phyloP scores from a whole-genome alignment of 35 echinoderm and acorn worm genomes.

The Eucidaris tribuloides region DNA sequence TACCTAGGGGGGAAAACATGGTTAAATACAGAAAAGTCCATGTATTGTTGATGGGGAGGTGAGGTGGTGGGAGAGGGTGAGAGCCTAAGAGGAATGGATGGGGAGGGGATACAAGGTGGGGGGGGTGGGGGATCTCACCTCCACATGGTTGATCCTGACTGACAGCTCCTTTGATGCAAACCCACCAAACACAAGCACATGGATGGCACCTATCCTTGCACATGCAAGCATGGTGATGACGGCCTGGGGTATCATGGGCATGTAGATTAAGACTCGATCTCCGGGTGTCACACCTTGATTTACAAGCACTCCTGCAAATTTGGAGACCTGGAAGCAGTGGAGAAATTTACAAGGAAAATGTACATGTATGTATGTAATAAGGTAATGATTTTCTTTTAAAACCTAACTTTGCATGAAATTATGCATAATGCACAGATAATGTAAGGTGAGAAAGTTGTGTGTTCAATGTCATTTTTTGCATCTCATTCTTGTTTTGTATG shows the following conservation, averaged over 20 bases:
- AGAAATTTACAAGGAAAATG: background rate
- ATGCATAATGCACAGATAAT: background rate
- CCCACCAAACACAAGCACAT: conserved; percentile 90
- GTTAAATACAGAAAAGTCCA: too few relatives aligned
- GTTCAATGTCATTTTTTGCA: too few relatives aligned
- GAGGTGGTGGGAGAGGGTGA: too few relatives aligned
- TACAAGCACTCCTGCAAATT: conserved; percentile 61
- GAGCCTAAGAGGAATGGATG: too few relatives aligned
- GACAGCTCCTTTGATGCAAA: conserved; percentile 94
- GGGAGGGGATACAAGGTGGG: too few relatives aligned
- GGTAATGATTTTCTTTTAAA: background rate
- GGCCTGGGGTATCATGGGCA: conserved; percentile 95
- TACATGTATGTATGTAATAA: background rate
- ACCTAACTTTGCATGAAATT: background rate
- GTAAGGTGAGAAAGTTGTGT: too few relatives aligned
- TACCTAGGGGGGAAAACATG: too few relatives aligned
- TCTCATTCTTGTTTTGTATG: too few relatives aligned
- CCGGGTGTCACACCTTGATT: conserved; percentile 71
- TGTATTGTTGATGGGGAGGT: too few relatives aligned
- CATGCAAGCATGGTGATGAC: conserved; percentile 88
- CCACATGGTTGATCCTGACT: conserved; percentile 81
- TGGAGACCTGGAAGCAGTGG: conserved; percentile 50
- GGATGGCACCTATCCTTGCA: conserved; percentile 86
- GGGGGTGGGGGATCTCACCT: too few relatives aligned
- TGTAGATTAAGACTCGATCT: conserved; percentile 91